Evolutionary conservation across 2,797 vertebrate genomes (phyloP), one percentile per base, ranked within the genome.

Genomic region (Sandelia bainsii): DNA sequence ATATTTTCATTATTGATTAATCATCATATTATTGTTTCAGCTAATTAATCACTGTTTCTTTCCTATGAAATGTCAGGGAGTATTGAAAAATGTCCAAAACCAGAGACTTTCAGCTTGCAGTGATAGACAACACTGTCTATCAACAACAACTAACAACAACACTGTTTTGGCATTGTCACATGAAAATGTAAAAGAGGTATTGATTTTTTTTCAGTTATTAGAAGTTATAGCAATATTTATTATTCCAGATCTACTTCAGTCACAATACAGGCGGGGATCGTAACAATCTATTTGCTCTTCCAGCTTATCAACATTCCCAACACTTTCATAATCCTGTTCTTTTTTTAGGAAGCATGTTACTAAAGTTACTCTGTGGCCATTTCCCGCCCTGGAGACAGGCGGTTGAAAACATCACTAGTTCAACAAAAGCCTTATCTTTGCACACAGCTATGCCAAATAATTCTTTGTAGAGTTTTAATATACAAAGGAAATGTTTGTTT

Each of bases 401-500:
- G 0, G 32, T 10, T 13, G 6, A 73, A 69, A 72, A 44, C 58
- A 44, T 62, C 32, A 37, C 34, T 65, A 69, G 58, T 69, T 27
- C 68, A 60, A 44, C 22, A 62, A 60, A 67, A 57, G 32, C 50
- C 56, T 64, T 62, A 54, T 78, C 59, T 74, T 74, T 78, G 20
- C 58, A 58, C 54, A 40, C 29, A 16, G 46, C 64, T 22, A 45
- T 66, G 75, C 48, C 62, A 80, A 83, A 75, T 69, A 20, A 23
- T 23, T 79, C 48, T 65, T 77, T 51, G 62, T 49, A 65, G 61
- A 32, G 19, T 52, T 73, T 70, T 53, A 50, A 69, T 56, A 32
- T 62, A 84, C 68, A 86, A 80, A 67, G 52, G 58, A 48, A 75
- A 66, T 62, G 49, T 72, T 77, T 81, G 81, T 87, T 73, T 77